phyloP scores from a whole-genome alignment of 2,888 invertebrate species.

The Megamerina dolium region DNA sequence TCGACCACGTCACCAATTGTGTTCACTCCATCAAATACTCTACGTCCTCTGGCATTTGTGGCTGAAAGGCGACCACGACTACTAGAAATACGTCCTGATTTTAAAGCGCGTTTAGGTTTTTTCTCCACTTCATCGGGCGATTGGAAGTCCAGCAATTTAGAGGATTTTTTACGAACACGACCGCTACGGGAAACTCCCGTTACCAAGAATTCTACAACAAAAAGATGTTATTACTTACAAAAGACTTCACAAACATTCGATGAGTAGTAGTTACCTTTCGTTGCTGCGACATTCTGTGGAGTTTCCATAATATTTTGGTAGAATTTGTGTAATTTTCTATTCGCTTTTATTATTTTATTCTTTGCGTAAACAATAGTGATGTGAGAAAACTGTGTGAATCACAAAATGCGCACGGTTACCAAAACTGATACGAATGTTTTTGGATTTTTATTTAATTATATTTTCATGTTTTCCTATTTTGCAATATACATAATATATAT shows the following conservation, averaged over 20 bases:
- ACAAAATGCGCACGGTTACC: too few relatives aligned
- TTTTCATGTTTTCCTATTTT: too few relatives aligned
- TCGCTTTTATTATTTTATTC: background rate
- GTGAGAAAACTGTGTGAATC: too few relatives aligned
- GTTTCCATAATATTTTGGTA: constrained; percentile 9
- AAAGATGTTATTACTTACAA: background rate
- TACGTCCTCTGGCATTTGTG: constrained; percentile 16
- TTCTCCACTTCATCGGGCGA: constrained; percentile 76
- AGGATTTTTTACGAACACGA: constrained; percentile 88
- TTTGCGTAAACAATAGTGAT: background rate
- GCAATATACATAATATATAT: too few relatives aligned
- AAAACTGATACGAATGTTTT: too few relatives aligned
- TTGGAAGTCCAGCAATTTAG: constrained; percentile 89
- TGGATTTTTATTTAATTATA: too few relatives aligned
- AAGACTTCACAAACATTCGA: background rate
- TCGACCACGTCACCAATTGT: constrained; percentile 22
- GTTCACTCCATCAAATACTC: constrained; percentile 17
- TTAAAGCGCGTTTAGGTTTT: constrained; percentile 31
- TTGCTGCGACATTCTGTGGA: constrained; percentile 6
- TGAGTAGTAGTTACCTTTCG: constrained; percentile 6
- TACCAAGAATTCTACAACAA: constrained; percentile 62
- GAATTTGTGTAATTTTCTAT: background rate
- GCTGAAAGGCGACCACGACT: constrained; percentile 17
- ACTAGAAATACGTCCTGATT: constrained; percentile 21
- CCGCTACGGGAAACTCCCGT: constrained; percentile 86